These are phyloP conservation scores for Parauchenoglanis ngamensis DNA, from an alignment of 2,797 vertebrate genomes.

Conservation along the genomic window DNA sequence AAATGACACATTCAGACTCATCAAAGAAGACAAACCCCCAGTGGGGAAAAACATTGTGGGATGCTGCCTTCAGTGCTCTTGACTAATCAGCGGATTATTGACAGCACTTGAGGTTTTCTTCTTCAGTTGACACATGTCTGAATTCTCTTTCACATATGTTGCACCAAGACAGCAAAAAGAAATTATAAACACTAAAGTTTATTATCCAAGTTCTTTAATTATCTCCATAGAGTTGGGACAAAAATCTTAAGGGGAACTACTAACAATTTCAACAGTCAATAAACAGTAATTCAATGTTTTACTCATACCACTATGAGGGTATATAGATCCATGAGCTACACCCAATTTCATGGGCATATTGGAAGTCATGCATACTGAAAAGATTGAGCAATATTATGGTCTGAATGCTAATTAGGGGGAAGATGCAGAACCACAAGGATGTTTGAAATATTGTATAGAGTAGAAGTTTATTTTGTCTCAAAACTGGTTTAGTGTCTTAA, in stretches of 20 bases:
- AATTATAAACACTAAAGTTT: not conserved
- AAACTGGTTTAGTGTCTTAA: not conserved
- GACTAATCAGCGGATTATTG: constrained; percentile 5
- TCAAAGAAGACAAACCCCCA: constrained; percentile 4
- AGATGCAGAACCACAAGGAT: not conserved
- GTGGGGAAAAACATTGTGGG: not conserved
- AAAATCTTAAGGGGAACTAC: not conserved
- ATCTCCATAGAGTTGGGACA: not conserved
- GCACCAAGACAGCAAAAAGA: not conserved
- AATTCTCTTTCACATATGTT: not conserved
- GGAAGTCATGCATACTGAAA: not conserved
- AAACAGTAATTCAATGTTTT: not conserved
- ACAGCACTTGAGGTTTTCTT: not conserved
- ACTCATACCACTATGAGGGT: not conserved
- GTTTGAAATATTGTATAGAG: not conserved
- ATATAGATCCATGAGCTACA: not conserved
- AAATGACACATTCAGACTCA: constrained; percentile 29
- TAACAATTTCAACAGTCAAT: not conserved
- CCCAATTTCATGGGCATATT: not conserved
- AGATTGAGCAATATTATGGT: not conserved
- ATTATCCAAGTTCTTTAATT: not conserved
- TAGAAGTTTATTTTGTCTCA: not conserved
- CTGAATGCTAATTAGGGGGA: not conserved
- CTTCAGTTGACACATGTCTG: constrained; percentile 1
- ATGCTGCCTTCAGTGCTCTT: constrained; percentile 3